Base-by-base conservation (phyloP, 2,113 vertebrate genomes). In the Macaca nemestrina region DNA sequence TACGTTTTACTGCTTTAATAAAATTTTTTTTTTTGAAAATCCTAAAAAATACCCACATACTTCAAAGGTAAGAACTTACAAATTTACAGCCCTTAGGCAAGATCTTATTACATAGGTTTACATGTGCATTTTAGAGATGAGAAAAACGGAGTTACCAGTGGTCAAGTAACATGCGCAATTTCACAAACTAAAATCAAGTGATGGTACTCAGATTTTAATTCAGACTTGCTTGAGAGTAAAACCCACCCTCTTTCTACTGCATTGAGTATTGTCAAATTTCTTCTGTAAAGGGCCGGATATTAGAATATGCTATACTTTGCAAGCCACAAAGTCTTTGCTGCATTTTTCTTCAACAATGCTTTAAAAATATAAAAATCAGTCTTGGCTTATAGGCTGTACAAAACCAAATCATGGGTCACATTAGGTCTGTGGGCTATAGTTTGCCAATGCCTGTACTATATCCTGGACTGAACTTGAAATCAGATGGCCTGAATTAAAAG, bases 281-380 rank as follows among this genome's bases (percentile, higher is more conserved):
- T 38, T 68, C 43, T 25, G 12, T 79, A 85, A 93, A 76, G 16
- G 43, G 13, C n/a, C 38, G 57, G 22, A 70, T 0, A 50, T 50
- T 50, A 30, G 40, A 92, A 55, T 40, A 61, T 0, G 18, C 14
- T 55, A 92, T 38, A 55, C 59, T 94, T 93, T 94, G n/a, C 7
- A 92, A 50, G 32, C 8, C 27, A 50, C 2, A 91, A 6, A 84
- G 14, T 59, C 32, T 78, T n/a, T 43, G 27, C 55, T 10, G 14
- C 8, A 23, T 72, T 18, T 40, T 59, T 8, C 30, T 78, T 90
- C 48, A 10, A 67, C 14, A 55, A 64, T 12, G 6, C 8, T 85
- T 96, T 84, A 78, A 88, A 97, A 81, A 45, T 52, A 35, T 64
- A 59, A 84, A 95, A 68, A 93, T 75, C 35, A 86, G 67, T 80